Evolutionary conservation across 2,888 invertebrate genomes (phyloP).

Genomic region (Noctua fimbriata): DNA sequence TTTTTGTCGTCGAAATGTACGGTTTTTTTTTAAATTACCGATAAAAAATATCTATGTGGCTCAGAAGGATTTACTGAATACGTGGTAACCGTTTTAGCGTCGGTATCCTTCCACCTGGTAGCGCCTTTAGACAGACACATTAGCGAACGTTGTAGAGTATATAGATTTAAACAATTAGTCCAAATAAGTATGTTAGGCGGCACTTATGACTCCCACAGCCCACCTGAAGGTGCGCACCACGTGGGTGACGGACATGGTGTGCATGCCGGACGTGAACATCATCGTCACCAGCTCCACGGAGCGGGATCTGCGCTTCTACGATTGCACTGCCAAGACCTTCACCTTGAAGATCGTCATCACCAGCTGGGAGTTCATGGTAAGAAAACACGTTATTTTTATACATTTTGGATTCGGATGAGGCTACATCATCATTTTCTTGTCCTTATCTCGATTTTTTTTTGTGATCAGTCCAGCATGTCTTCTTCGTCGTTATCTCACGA

Average conservation of each 20-base stretch:
- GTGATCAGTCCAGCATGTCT: neutral
- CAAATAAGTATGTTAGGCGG: neutral
- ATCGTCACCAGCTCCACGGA: constrained; percentile 94
- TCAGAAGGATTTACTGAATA: no score
- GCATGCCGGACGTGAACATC: constrained; percentile 94
- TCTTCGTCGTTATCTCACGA: neutral
- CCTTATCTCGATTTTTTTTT: neutral
- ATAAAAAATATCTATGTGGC: no score
- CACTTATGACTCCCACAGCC: constrained; percentile 77
- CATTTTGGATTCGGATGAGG: neutral
- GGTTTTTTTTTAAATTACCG: no score
- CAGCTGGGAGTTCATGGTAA: constrained; percentile 91
- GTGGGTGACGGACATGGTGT: constrained; percentile 94
- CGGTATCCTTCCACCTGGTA: neutral
- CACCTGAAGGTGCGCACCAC: constrained; percentile 91
- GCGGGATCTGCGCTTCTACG: constrained; percentile 95
- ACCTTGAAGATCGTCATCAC: constrained; percentile 93
- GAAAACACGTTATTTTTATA: neutral
- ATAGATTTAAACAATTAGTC: neutral
- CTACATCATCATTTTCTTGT: neutral
- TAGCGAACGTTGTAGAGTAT: neutral
- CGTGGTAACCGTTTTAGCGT: no score
- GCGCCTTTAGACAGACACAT: neutral
- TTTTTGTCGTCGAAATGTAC: no score
- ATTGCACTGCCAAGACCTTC: constrained; percentile 93